Percentiles rank a stretch among this genome's conserved stretches.
Conservation (phyloP, 2,113 vertebrate genomes). For the Fregata magnificens region DNA sequence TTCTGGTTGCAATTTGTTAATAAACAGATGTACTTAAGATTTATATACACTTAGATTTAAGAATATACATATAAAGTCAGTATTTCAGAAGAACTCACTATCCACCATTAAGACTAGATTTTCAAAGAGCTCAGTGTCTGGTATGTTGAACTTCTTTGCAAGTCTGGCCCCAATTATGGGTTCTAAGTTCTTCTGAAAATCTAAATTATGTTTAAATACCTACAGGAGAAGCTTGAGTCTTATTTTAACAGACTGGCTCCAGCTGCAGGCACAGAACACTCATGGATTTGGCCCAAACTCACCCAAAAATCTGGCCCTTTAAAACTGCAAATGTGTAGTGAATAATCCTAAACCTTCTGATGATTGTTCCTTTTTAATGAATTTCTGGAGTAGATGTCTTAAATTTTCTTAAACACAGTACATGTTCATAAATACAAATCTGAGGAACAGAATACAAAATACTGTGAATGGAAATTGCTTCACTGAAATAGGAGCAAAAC, state of each 20-base stretch:
- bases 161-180: constrained; percentile 2
- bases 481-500: background rate
- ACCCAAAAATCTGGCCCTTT: background rate
- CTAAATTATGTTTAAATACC: constrained; percentile 12
- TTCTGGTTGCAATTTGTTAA: background rate
- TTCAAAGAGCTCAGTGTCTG: constrained; percentile 9
- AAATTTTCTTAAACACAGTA: background rate
- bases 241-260: background rate
- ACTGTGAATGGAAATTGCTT: background rate
- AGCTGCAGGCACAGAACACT: background rate
- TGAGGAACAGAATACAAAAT: background rate
- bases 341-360: background rate
- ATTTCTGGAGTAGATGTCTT: background rate
- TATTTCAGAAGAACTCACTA: background rate
- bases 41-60: background rate
- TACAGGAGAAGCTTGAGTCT: background rate
- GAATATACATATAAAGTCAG: background rate
- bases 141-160: background rate
- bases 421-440: background rate
- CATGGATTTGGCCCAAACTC: background rate
- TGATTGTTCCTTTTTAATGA: background rate
- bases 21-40: background rate
- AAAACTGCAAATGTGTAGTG: background rate
- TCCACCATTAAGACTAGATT: background rate
- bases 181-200: constrained; percentile 39